Evolutionary conservation across 2,888 invertebrate species (phyloP).

Genomic region (Leptothorax acervorum): DNA sequence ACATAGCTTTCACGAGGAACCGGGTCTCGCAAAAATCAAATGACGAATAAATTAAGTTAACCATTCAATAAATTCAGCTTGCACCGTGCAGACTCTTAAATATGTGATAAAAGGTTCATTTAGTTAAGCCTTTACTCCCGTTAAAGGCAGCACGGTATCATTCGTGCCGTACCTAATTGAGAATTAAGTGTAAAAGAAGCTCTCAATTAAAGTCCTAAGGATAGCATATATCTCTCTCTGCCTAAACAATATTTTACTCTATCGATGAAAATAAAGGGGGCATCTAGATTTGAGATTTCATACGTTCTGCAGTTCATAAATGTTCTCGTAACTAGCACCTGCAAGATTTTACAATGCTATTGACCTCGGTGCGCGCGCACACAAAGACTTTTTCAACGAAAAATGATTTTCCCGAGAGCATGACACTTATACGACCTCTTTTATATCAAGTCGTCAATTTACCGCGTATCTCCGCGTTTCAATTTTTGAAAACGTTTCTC

Average conservation of each 20-base stretch:
- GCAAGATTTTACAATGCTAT: background rate
- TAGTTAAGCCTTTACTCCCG: background rate
- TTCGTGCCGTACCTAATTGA: background rate
- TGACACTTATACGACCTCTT: background rate
- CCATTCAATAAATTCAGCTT: slow-evolving; percentile 34
- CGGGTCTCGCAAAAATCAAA: slow-evolving; percentile 36
- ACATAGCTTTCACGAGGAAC: slow-evolving; percentile 20
- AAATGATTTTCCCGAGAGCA: slow-evolving; percentile 18
- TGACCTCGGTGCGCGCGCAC: background rate
- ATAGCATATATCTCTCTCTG: too few relatives aligned
- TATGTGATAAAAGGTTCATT: slow-evolving; percentile 29
- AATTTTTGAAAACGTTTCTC: slow-evolving; percentile 36
- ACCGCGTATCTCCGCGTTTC: slow-evolving; percentile 21
- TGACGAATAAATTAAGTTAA: slow-evolving; percentile 52
- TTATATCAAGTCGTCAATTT: slow-evolving; percentile 34
- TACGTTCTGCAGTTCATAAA: background rate
- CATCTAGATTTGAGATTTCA: background rate
- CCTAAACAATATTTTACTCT: background rate
- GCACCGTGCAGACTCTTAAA: background rate
- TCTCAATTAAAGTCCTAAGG: background rate
- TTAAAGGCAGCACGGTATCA: background rate
- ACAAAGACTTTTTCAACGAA: background rate
- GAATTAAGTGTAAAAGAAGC: background rate
- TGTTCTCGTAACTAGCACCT: background rate
- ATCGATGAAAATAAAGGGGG: background rate